Conservation (phyloP, 2,113 vertebrate genomes). For the Xyrauchen texanus region DNA sequence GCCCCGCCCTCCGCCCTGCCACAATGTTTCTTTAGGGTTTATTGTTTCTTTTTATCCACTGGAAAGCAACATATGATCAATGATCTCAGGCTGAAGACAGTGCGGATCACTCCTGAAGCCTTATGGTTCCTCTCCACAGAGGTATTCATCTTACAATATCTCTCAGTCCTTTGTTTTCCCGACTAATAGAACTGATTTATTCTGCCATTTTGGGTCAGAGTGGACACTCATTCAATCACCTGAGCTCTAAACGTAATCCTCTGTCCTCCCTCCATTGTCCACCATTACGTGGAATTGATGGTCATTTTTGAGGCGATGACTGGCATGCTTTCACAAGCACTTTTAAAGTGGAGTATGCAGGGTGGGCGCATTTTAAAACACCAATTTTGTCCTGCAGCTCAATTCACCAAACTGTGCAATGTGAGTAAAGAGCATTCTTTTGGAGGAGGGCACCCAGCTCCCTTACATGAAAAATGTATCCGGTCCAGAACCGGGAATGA, state of each 20-base stretch:
- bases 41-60: too few relatives aligned
- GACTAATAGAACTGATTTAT: conserved; percentile 68
- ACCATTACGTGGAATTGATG: conserved; percentile 48
- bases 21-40: too few relatives aligned
- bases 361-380: not conserved
- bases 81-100: conserved; percentile 17
- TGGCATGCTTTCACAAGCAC: conserved; percentile 33
- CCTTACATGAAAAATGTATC: conserved; percentile 16
- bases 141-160: conserved; percentile 64
- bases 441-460: conserved; percentile 37
- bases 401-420: conserved; percentile 12
- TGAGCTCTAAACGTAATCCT: conserved; percentile 66
- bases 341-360: conserved; percentile 20
- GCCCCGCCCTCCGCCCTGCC: too few relatives aligned
- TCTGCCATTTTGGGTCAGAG: conserved; percentile 55
- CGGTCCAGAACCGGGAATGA: not conserved
- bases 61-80: not conserved
- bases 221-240: conserved; percentile 55
- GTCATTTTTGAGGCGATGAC: conserved; percentile 37
- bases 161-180: conserved; percentile 59
- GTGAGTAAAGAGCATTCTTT: conserved; percentile 51
- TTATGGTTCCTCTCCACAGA: conserved; percentile 51
- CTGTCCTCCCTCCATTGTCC: conserved; percentile 55
- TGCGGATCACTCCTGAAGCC: conserved; percentile 38
- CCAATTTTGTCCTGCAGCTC: conserved; percentile 15